A percentile compares a stretch with the other conserved stretches of the same genome.
These are phyloP conservation scores for Nezara viridula DNA, from an alignment of 2,888 invertebrate species.

Conservation along the genomic window DNA sequence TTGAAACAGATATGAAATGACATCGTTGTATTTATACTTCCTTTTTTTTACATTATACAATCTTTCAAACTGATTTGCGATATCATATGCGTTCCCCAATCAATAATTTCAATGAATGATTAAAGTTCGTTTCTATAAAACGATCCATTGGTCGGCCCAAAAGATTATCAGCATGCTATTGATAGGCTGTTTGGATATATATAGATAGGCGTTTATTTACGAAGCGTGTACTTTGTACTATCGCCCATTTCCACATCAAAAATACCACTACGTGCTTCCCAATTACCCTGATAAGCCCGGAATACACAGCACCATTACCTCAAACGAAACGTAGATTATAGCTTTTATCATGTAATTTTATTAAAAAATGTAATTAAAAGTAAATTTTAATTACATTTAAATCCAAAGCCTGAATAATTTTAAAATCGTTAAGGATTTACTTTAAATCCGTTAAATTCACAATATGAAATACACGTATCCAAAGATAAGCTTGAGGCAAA, in stretches of 20 bases:
- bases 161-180: too few relatives aligned
- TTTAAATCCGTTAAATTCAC: neutral
- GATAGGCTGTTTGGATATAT: neutral
- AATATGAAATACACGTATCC: neutral
- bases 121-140: neutral
- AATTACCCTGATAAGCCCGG: neutral
- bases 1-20: too few relatives aligned
- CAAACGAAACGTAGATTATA: neutral
- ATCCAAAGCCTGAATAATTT: neutral
- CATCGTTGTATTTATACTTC: too few relatives aligned
- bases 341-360: neutral
- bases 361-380: neutral
- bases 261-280: neutral
- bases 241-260: neutral
- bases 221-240: neutral
- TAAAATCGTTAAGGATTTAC: neutral
- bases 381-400: neutral
- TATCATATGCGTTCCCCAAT: too few relatives aligned
- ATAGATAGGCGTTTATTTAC: neutral
- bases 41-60: too few relatives aligned
- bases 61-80: too few relatives aligned
- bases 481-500: neutral
- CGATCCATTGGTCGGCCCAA: neutral
- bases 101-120: neutral
- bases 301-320: neutral